These are phyloP conservation scores for Orchesella cincta DNA, from an alignment of 1,140 invertebrate genomes.

Conservation along the genomic window DNA sequence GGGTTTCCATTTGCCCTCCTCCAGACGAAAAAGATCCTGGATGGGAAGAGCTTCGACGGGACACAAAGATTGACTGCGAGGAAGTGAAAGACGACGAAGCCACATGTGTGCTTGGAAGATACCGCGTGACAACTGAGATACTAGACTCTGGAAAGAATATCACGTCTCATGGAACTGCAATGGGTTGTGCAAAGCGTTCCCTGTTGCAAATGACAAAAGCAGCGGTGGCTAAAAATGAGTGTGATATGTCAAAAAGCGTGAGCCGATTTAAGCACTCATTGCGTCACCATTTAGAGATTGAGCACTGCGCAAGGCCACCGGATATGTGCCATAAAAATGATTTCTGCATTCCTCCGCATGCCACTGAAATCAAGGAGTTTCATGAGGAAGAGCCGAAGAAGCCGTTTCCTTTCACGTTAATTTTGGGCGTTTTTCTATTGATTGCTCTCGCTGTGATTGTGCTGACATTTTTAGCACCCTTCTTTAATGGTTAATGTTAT, in stretches of 20 bases:
- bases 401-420: background rate
- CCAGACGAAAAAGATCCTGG: background rate
- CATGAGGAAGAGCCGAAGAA: background rate
- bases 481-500: slow-evolving; percentile 13
- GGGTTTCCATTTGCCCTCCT: background rate
- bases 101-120: slow-evolving; percentile 31
- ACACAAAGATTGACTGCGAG: background rate
- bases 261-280: slow-evolving; percentile 28
- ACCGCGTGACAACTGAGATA: slow-evolving; percentile 30
- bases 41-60: background rate
- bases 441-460: background rate
- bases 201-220: slow-evolving; percentile 16
- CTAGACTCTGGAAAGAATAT: slow-evolving; percentile 34
- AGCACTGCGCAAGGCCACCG: slow-evolving; percentile 33
- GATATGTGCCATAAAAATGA: slow-evolving; percentile 39
- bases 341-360: slow-evolving; percentile 38
- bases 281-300: slow-evolving; percentile 37
- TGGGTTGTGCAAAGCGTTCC: slow-evolving; percentile 38
- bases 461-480: slow-evolving; percentile 13
- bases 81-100: slow-evolving; percentile 26
- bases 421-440: background rate
- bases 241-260: background rate
- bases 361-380: slow-evolving; percentile 36
- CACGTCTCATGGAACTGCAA: slow-evolving; percentile 30
- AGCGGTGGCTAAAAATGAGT: slow-evolving; percentile 33